Evolutionary conservation across 2,888 invertebrate genomes (phyloP), one percentile per base, ranked within the genome.

Genomic region (Pseudococcus viburni): DNA sequence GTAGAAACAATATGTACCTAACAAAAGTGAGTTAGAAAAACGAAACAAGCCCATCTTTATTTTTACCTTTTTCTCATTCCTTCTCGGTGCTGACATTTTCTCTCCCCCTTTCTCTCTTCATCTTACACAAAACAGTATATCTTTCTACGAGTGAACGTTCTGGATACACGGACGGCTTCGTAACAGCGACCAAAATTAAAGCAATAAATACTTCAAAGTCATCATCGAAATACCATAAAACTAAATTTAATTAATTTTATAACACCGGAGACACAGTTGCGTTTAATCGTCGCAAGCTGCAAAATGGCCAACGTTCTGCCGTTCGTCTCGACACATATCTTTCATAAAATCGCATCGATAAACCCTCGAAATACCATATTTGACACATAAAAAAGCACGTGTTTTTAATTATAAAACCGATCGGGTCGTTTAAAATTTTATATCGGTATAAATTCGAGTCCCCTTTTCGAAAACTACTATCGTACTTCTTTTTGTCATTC

Each of bases 211-310:
- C 46, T 83, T 46, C 80, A 46, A 83, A 83, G 39, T 83, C 46
- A 83, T 83, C 80, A 83, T 83, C 80, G 80, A 46, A 83, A 83
- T 83, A 83, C 80, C 80, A 83, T 83, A 83, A 83, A 83, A 83
- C 46, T 42, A 83, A 83, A 83, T 83, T 83, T 83, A 83, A 83
- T 83, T 83, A 83, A 83, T 83, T 83, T 83, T 83, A 83, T 46
- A 83, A 83, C 80, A 26, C 39, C 80, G 11, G 17, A 83, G 73
- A 73, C 73, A 8, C 80, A 83, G 80, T 83, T 83, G 80, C 46
- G 80, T 83, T 83, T 83, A 83, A 83, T 83, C 80, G 46, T 46
- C 80, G n/a, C 80, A 46, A 83, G 46, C 80, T 46, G 80, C 9
- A 9, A 9, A 22, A 39, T 39, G 33, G 6, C 17, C 17, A 9